A percentile compares a stretch with the other conserved stretches of the same genome.
These are phyloP conservation scores for Acanthococcus lagerstroemiae DNA, from an alignment of 2,888 invertebrate genomes.

Conservation along the genomic window DNA sequence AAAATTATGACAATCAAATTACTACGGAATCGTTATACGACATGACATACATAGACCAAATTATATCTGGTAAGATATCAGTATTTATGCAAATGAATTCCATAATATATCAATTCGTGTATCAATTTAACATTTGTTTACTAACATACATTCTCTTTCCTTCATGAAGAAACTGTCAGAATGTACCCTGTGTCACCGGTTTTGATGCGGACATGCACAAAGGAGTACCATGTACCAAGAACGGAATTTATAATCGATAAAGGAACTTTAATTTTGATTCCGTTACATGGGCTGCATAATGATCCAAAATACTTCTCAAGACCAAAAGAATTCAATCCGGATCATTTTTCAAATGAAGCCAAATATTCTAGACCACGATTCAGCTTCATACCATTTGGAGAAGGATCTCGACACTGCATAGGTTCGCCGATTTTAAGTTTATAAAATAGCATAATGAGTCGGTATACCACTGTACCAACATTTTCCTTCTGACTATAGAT, in stretches of 20 bases:
- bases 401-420: conserved; percentile 32
- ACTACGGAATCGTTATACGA: conserved; percentile 19
- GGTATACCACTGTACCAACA: too few species aligned
- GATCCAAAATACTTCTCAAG: conserved; percentile 28
- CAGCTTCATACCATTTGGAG: conserved; percentile 30
- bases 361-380: conserved; percentile 29
- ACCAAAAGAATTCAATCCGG: conserved; percentile 32
- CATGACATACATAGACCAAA: conserved; percentile 27
- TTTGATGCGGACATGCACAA: conserved; percentile 14
- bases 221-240: conserved; percentile 12
- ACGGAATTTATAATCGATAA: conserved; percentile 16
- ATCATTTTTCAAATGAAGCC: conserved; percentile 30
- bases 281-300: conserved; percentile 23
- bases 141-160: background rate
- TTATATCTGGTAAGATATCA: conserved; percentile 17
- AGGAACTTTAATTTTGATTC: conserved; percentile 27
- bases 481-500: background rate
- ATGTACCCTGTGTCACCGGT: conserved; percentile 23
- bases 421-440: too few species aligned
- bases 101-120: too few species aligned
- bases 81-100: too few species aligned
- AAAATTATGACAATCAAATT: background rate
- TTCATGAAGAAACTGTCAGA: conserved; percentile 23
- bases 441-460: too few species aligned
- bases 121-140: too few species aligned